Conservation (phyloP, 2,888 invertebrate genomes). For the Erynnis tages region DNA sequence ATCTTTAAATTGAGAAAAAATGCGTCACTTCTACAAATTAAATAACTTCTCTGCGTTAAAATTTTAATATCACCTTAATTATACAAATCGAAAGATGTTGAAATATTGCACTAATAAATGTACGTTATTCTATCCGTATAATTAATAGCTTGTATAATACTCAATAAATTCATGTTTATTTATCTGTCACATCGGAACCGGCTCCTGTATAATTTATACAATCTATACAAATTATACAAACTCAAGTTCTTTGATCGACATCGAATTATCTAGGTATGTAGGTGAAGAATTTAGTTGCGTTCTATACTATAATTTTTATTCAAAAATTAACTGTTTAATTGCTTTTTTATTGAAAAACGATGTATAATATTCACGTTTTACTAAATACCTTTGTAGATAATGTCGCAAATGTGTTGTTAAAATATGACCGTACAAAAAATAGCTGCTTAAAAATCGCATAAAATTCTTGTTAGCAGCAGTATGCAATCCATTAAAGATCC, state of each 20-base stretch:
- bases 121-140: conserved; percentile 10
- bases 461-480: too few relatives aligned
- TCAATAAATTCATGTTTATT: conserved; percentile 26
- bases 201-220: conserved; percentile 25
- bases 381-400: too few relatives aligned
- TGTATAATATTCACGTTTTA: too few relatives aligned
- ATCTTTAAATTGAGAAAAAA: too few relatives aligned
- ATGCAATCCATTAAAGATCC: too few relatives aligned
- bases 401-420: too few relatives aligned
- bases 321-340: too few relatives aligned
- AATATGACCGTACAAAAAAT: too few relatives aligned
- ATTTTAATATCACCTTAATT: not conserved
- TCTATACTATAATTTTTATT: not conserved
- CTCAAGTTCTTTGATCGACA: conserved; percentile 14
- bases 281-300: conserved; percentile 4
- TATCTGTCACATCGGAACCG: conserved; percentile 25
- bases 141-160: conserved; percentile 25
- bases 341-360: too few relatives aligned
- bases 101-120: conserved; percentile 19
- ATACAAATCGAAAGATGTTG: conserved; percentile 1
- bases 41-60: too few relatives aligned
- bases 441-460: too few relatives aligned
- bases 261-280: conserved; percentile 22
- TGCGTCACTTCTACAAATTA: too few relatives aligned
- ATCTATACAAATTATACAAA: conserved; percentile 24